phyloP scores from a whole-genome alignment of 2,888 invertebrate genomes.

The Lithosia quadra region DNA sequence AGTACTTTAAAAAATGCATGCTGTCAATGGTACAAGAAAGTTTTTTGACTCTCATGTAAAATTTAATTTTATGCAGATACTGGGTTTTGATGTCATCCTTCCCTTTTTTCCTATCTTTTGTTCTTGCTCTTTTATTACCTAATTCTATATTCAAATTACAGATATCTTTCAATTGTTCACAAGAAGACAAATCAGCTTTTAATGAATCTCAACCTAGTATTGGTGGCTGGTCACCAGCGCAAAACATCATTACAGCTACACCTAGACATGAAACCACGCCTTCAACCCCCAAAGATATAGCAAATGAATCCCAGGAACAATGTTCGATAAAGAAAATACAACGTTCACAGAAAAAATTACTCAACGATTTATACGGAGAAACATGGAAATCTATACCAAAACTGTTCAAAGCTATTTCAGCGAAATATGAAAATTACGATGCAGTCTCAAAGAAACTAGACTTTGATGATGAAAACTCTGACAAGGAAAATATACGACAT shows the following conservation, averaged over 20 bases:
- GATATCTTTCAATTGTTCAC: conserved; percentile 72
- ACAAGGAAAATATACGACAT: conserved; percentile 73
- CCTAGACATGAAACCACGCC: conserved; percentile 69
- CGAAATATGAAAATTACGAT: conserved; percentile 64
- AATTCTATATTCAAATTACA: conserved; percentile 41
- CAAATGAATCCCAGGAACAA: conserved; percentile 75
- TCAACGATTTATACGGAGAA: conserved; percentile 86
- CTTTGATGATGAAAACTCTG: conserved; percentile 73
- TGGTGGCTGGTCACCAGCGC: conserved; percentile 80
- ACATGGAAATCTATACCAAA: conserved; percentile 84
- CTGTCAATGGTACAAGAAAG: no score
- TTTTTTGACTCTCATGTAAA: no score
- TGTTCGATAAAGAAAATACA: conserved; percentile 78
- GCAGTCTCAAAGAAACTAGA: conserved; percentile 71
- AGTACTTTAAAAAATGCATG: no score
- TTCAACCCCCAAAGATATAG: conserved; percentile 72
- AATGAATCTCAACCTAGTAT: conserved; percentile 64
- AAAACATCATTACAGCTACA: conserved; percentile 74
- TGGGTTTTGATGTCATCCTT: no score
- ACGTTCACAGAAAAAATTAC: conserved; percentile 75
- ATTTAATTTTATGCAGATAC: no score
- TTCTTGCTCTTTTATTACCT: background rate
- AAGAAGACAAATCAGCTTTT: conserved; percentile 54
- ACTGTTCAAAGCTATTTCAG: conserved; percentile 71
- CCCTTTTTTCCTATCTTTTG: background rate